Conservation (phyloP, 2,113 vertebrate genomes). For the Leiothrix lutea region DNA sequence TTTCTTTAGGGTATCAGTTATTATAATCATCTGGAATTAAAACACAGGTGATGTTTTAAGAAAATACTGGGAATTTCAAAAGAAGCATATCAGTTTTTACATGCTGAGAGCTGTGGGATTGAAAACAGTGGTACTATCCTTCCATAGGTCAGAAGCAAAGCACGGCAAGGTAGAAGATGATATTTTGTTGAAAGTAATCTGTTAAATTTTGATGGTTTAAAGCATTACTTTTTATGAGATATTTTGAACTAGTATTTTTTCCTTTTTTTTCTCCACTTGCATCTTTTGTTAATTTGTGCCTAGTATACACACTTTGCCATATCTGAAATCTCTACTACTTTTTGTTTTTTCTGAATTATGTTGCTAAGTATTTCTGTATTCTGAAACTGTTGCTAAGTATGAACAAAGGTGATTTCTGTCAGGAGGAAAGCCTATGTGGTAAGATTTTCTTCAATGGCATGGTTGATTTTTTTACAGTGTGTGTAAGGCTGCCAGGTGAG, state of each 20-base stretch:
- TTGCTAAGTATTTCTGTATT: background rate
- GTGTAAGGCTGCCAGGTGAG: background rate
- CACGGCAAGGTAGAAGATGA: background rate
- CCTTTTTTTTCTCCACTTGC: background rate
- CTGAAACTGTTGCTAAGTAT: background rate
- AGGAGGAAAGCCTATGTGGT: background rate
- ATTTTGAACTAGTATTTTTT: background rate
- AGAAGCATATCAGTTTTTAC: background rate
- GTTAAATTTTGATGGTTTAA: background rate
- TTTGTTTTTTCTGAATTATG: background rate
- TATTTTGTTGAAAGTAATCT: background rate
- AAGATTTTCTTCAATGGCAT: background rate
- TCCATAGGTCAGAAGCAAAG: background rate
- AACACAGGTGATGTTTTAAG: background rate
- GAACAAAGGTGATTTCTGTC: background rate
- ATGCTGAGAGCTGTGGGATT: background rate
- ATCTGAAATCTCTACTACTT: background rate
- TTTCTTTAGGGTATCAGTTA: background rate
- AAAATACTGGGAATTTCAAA: background rate
- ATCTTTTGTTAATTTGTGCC: background rate
- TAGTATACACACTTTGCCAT: background rate
- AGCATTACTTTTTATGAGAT: background rate
- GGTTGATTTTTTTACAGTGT: background rate
- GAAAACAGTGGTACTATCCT: background rate
- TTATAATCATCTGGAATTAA: background rate